These are phyloP conservation scores for Allophyes oxyacanthae DNA, from an alignment of 2,888 invertebrate genomes.

Conservation along the genomic window DNA sequence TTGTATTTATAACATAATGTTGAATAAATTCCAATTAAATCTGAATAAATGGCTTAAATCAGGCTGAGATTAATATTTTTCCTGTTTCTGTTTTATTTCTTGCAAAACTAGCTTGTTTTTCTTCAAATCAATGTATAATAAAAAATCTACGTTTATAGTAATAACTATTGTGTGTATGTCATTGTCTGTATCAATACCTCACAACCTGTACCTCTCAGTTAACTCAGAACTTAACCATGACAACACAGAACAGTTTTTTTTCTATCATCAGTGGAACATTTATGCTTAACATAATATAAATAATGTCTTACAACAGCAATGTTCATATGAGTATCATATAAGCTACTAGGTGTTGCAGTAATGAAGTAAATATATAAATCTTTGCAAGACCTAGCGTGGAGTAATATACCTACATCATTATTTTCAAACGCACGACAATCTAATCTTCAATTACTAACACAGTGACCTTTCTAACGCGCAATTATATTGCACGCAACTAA, in stretches of 20 bases:
- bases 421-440: constrained; percentile 62
- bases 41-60: too few species aligned
- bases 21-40: too few species aligned
- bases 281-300: not conserved
- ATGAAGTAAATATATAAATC: constrained; percentile 36
- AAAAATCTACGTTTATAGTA: too few species aligned
- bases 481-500: constrained; percentile 75
- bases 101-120: too few species aligned
- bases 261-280: too few species aligned
- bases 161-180: too few species aligned
- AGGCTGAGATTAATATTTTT: not conserved
- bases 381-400: constrained; percentile 20
- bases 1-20: constrained; percentile 16
- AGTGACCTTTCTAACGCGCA: constrained; percentile 73
- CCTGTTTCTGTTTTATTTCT: too few species aligned
- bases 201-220: too few species aligned
- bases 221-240: too few species aligned
- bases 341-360: constrained; percentile 13
- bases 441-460: constrained; percentile 71
- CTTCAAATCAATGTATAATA: too few species aligned
- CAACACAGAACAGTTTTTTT: too few species aligned
- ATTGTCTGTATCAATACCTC: too few species aligned
- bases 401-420: constrained; percentile 59
- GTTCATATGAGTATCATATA: constrained; percentile 1
- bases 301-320: constrained; percentile 1